Conservation (phyloP, 2,797 vertebrate genomes). For the Hoplostethus mediterraneus region DNA sequence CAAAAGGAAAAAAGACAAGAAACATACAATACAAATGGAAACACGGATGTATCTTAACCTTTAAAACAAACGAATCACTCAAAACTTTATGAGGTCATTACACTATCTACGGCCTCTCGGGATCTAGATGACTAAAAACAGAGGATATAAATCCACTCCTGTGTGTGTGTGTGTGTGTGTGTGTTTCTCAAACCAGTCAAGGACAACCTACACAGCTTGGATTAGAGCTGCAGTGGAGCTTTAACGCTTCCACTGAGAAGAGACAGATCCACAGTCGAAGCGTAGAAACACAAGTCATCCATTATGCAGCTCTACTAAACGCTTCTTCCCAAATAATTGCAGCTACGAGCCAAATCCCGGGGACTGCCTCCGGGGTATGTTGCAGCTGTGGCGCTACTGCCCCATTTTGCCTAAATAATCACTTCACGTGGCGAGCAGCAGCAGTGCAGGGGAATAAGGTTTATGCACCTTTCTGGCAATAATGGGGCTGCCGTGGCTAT, state of each 20-base stretch:
- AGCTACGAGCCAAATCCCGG: slow-evolving; percentile 48
- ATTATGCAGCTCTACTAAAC: slow-evolving; percentile 76
- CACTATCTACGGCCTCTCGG: not conserved
- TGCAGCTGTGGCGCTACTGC: slow-evolving; percentile 34
- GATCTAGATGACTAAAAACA: slow-evolving; percentile 11
- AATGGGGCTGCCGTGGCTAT: slow-evolving; percentile 2
- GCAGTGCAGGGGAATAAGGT: slow-evolving; percentile 6
- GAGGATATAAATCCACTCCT: not conserved
- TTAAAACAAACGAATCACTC: slow-evolving; percentile 26
- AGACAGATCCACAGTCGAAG: slow-evolving; percentile 31
- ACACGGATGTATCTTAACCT: slow-evolving; percentile 17
- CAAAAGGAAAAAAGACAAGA: slow-evolving; percentile 6
- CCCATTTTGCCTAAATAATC: slow-evolving; percentile 51
- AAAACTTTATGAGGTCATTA: not conserved
- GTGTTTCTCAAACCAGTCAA: slow-evolving; percentile 5
- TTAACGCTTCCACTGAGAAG: slow-evolving; percentile 34
- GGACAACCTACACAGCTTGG: not conserved
- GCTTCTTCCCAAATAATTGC: slow-evolving; percentile 74
- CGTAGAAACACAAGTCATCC: slow-evolving; percentile 54
- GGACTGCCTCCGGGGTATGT: slow-evolving; percentile 41
- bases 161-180: slow-evolving; percentile 10
- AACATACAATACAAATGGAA: slow-evolving; percentile 28
- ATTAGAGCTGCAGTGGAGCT: slow-evolving; percentile 21
- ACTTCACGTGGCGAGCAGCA: slow-evolving; percentile 28
- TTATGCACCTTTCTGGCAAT: slow-evolving; percentile 18